Base-by-base conservation (phyloP, 2,113 vertebrate species). In the Corythoichthys haematopterus region DNA sequence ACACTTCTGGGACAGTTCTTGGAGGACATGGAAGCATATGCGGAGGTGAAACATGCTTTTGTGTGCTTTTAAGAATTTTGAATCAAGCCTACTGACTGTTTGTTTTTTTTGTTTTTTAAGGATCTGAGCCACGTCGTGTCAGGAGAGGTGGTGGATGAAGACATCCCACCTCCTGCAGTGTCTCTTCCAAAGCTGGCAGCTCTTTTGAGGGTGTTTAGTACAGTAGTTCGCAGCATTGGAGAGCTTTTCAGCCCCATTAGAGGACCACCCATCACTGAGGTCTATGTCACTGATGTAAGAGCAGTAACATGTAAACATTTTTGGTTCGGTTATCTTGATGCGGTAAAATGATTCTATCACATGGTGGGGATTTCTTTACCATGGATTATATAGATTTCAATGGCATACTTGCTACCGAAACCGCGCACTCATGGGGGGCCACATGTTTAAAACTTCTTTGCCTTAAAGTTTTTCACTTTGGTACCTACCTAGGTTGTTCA, bases 1-100 rank as follows among this genome's bases (percentile, higher is more conserved):
- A 98, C 97, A 0, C 87, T 99, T 20, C 88, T 99, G 88, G 96
- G 97, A 38, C 97, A 99, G 84, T 99, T 98, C 91, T 86, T 99
- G 70, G 97, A 99, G 83, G 97, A 99, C 68, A 99, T 99, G 97
- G 97, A 99, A 80, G 97, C 97, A 13, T 99, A 99, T 76, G 97
- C 97, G 75, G 97, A 99, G 94, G 97, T 93, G 65, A 79, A 35
- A 6, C 33, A 3, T 55, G 8, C 51, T 28, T 33, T 10, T 10
- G 10, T 55, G 33, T 7, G 28, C 2, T 35, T 33, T 4, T 7
- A 36, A 12, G 2, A 6, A 0, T 33, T 36, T 57, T 36, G 35
- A 13, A 35, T 36, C 33, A 35, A 57, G 12, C 55, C 1, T 1
- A 14, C 55, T 2, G 33, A 57, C 33, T 37, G 16, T 14, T 3